These are phyloP conservation scores for Idaea aversata DNA, from an alignment of 2,888 invertebrate species.

Conservation along the genomic window DNA sequence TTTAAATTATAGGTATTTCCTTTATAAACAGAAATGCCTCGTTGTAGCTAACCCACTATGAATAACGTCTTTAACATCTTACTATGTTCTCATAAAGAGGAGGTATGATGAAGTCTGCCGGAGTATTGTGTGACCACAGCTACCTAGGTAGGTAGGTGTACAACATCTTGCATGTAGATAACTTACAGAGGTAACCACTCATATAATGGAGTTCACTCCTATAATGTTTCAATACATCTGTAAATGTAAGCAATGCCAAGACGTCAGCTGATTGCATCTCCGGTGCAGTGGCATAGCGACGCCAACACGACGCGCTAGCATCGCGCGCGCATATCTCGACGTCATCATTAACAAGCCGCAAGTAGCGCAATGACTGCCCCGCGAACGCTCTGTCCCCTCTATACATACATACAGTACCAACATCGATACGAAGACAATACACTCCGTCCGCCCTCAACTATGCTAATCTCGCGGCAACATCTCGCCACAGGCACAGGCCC, in stretches of 20 bases:
- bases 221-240: too few species aligned
- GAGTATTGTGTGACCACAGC: too few species aligned
- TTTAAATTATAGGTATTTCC: too few species aligned
- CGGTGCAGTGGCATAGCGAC: not conserved
- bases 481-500: too few species aligned
- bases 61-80: too few species aligned
- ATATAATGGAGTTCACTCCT: too few species aligned
- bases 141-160: too few species aligned
- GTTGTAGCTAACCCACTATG: too few species aligned
- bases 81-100: too few species aligned
- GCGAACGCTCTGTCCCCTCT: slow-evolving; percentile 14
- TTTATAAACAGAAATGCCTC: too few species aligned
- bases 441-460: not conserved
- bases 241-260: slow-evolving; percentile 9
- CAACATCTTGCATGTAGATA: not conserved
- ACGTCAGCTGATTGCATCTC: too few species aligned
- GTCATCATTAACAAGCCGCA: slow-evolving; percentile 23
- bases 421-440: slow-evolving; percentile 40
- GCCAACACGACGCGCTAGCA: not conserved
- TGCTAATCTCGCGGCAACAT: not conserved
- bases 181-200: slow-evolving; percentile 5
- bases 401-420: slow-evolving; percentile 36
- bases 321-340: slow-evolving; percentile 8
- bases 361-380: slow-evolving; percentile 20
- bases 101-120: too few species aligned